phyloP scores from a whole-genome alignment of 2,797 vertebrate species.

The Selene dorsalis region DNA sequence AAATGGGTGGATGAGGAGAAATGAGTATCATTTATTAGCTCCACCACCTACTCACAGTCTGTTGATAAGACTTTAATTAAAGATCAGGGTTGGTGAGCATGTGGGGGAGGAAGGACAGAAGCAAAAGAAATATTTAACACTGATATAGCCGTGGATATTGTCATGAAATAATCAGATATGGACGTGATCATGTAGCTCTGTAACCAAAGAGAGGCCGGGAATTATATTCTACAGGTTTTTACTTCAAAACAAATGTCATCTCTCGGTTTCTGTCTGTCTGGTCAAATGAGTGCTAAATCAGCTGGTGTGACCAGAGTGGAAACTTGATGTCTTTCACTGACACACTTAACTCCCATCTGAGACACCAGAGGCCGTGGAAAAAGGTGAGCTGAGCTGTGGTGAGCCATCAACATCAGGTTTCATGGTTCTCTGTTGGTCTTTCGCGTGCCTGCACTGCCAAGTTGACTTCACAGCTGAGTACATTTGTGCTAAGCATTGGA shows the following conservation, averaged over 20 bases:
- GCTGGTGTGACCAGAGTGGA: neutral
- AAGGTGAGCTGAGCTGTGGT: neutral
- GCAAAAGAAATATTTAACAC: constrained; percentile 1
- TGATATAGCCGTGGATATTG: neutral
- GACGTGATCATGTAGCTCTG: neutral
- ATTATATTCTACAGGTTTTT: neutral
- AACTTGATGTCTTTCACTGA: neutral
- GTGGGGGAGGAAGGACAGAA: constrained; percentile 14
- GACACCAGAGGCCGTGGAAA: neutral
- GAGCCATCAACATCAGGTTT: constrained; percentile 18
- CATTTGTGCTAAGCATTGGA: neutral
- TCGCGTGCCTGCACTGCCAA: constrained; percentile 4
- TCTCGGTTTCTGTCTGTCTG: neutral
- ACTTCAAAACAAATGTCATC: neutral
- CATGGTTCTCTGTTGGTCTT: constrained; percentile 1
- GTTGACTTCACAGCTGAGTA: constrained; percentile 21
- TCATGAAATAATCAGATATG: neutral
- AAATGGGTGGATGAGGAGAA: constrained; percentile 2
- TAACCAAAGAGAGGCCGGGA: neutral
- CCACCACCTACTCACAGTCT: constrained; percentile 43
- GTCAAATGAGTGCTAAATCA: neutral
- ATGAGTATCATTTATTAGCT: constrained; percentile 20
- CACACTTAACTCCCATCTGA: neutral
- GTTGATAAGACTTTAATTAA: constrained; percentile 46
- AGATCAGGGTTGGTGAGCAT: constrained; percentile 34